Base-by-base conservation (phyloP, 2,888 invertebrate genomes). In the Thumatha senex region DNA sequence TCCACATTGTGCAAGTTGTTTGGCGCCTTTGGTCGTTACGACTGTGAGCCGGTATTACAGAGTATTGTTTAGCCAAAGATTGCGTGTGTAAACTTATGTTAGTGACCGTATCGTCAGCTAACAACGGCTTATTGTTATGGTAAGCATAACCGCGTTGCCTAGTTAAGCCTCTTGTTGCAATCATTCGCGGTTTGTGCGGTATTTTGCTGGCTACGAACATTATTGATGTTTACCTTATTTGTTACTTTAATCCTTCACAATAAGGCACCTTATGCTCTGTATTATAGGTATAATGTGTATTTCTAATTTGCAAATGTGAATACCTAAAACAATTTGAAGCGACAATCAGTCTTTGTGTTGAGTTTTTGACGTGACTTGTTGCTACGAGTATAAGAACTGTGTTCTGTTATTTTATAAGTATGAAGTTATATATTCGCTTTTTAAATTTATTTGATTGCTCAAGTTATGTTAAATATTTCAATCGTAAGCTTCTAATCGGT, bases 81-180 rank as follows among this genome's bases (percentile, higher is more conserved):
- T 78, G 74, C 79, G 78, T 72, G 66, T 69, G 70, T 70, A 68
- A 64, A 71, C 59, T 67, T 70, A 68, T 65, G 71, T 67, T 64
- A 62, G 53, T 51, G 61, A 61, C 57, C 70, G 72, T 70, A 70
- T 66, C 64, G 66, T 67, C 62, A 52, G 65, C 65, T 70, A 72
- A 72, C 72, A 74, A 76, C 77, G 67, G 68, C 70, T 68, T 71
- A 80, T 80, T 84, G 83, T 86, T 84, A 81, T 81, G 80, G 76
- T 78, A 76, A 76, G 73, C 76, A 76, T 79, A 81, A 80, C 79
- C 79, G 79, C 71, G 78, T 82, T 78, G 80, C 80, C 75, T 76
- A 76, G 80, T 80, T 82, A 80, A 71, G 74, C 72, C 71, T 75
- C 71, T 74, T 73, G 75, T 73, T 74, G 79, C 74, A 80, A 82